These are phyloP conservation scores for Theretra japonica DNA, from an alignment of 2,888 invertebrate species.

Conservation along the genomic window DNA sequence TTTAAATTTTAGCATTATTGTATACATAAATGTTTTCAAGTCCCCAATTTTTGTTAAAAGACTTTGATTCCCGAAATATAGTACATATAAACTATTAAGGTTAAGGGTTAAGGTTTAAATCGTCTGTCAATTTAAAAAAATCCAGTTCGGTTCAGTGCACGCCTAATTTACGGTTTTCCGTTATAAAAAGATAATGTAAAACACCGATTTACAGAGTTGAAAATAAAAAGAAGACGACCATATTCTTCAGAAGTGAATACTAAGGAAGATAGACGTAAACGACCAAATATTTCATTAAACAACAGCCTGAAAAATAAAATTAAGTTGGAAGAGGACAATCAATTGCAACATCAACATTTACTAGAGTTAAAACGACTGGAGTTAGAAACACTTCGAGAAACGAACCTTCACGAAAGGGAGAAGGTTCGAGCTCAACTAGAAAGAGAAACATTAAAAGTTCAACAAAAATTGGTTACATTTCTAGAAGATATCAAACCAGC, in stretches of 20 bases:
- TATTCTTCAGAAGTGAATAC: background rate
- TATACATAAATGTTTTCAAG: no score
- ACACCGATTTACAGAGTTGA: background rate
- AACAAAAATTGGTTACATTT: constrained; percentile 12
- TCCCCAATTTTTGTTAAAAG: no score
- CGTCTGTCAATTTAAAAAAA: no score
- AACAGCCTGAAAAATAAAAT: background rate
- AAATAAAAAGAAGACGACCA: constrained; percentile 4
- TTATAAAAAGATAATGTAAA: background rate
- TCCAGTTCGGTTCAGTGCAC: no score
- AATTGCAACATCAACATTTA: background rate
- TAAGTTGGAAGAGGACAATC: background rate
- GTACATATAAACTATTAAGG: no score
- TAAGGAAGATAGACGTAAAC: background rate
- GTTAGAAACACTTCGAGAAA: constrained; percentile 16
- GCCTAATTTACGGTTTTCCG: background rate
- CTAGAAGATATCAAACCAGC: constrained; percentile 20
- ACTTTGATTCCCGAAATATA: no score
- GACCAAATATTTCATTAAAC: background rate
- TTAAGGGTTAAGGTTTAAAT: no score
- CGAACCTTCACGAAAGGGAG: constrained; percentile 16
- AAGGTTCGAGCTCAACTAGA: constrained; percentile 1
- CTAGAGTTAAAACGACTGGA: constrained; percentile 14
- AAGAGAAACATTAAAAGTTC: background rate
- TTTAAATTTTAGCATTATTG: no score